Percentiles rank a stretch among this genome's conserved stretches.
These are phyloP conservation scores for Sorex maritimensis DNA, from an alignment of 2,797 vertebrate genomes.

Conservation along the genomic window DNA sequence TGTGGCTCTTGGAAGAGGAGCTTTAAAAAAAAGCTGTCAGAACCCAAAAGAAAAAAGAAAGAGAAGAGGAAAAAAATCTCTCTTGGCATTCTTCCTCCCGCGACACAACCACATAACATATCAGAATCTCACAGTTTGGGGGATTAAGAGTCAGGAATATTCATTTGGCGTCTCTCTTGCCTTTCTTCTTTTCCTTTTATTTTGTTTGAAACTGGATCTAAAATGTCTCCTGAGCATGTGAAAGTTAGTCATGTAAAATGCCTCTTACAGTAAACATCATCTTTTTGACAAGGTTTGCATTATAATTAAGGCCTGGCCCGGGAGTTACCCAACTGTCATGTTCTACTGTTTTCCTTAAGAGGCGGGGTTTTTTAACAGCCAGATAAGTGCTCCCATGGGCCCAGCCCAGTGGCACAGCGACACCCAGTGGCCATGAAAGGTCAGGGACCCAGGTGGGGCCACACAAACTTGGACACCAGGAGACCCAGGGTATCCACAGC, in stretches of 20 bases:
- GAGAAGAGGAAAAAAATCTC: not conserved
- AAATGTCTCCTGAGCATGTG: constrained; percentile 77
- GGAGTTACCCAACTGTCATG: constrained; percentile 82
- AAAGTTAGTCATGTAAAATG: constrained; percentile 85
- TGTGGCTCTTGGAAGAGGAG: constrained; percentile 82
- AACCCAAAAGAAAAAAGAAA: not conserved
- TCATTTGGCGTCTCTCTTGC: constrained; percentile 79
- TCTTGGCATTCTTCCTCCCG: constrained; percentile 31
- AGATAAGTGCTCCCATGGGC: constrained; percentile 87
- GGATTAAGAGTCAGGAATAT: constrained; percentile 84
- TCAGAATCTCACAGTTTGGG: constrained; percentile 83
- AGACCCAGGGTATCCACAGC: not conserved
- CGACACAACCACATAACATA: constrained; percentile 62
- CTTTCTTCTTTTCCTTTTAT: constrained; percentile 51
- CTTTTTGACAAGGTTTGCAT: constrained; percentile 82
- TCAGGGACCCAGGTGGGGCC: constrained; percentile 72
- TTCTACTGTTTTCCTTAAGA: constrained; percentile 87
- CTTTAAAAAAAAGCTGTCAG: constrained; percentile 40
- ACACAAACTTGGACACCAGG: not conserved
- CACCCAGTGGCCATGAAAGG: constrained; percentile 90
- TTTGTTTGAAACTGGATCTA: constrained; percentile 89
- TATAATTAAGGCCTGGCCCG: constrained; percentile 81
- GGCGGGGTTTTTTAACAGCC: constrained; percentile 87
- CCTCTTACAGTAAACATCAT: constrained; percentile 85
- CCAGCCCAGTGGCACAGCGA: constrained; percentile 92